Evolutionary conservation across 1,140 invertebrate species (phyloP), one percentile per base, ranked within the genome.

Genomic region (Drosophila pectinifera): DNA sequence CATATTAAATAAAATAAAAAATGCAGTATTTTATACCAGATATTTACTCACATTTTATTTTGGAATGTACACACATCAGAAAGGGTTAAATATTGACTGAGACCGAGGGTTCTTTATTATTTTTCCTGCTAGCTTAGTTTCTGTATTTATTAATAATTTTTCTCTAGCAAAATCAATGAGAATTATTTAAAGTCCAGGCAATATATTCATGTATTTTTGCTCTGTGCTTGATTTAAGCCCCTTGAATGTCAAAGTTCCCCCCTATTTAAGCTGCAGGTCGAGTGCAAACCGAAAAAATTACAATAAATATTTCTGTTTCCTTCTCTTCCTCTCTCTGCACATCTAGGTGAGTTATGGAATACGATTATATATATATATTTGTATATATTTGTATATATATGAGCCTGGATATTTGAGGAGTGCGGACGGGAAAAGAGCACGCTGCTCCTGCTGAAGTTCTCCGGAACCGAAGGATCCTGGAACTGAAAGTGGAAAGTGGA

Each of bases 341-440:
- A 43, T 63, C 2, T 63, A 69, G 79, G 79, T 82, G 78, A 67
- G 64, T 82, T 81, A 59, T 48, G 51, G 28, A 53, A 48, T 45
- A 28, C 34, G 31, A 55, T 34, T 57, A 58, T 43, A 63, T 57
- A 43, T 57, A 8, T 36, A 14, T 46, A 28, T 62, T 6, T 36
- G n/a, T 43, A n/a, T 43, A 26, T 36, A 20, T 36, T 18, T 24
- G 41, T 31, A 61, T 13, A 36, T 22, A 22, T 70, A 24, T 4
- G n/a, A 57, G 20, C 58, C 57, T 64, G 65, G 34, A 72, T 53
- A 73, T 57, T 65, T 59, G 56, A 57, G 36, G 39, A 54, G 56
- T 59, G 41, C 28, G 43, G 31, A 38, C 41, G 26, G 20, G 26
- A 38, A 46, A 22, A 39, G 57, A n/a, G 57, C 57, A n/a, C n/a